These are phyloP conservation scores for Melitaea cinxia DNA, from an alignment of 1,140 invertebrate genomes.

Conservation along the genomic window DNA sequence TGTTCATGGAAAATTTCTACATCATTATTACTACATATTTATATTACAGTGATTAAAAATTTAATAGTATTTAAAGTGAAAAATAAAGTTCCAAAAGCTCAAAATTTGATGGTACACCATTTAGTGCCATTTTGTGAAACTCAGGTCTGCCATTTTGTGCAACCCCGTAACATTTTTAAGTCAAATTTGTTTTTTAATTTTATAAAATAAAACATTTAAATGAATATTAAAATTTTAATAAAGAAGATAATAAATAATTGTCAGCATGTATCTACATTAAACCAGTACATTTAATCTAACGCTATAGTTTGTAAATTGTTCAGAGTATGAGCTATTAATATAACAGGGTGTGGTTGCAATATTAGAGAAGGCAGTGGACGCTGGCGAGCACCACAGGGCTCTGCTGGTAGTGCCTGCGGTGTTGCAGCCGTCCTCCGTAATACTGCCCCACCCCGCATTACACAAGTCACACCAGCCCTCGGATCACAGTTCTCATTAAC, in stretches of 20 bases:
- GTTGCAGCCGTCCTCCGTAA: slow-evolving; percentile 68
- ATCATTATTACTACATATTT: not conserved
- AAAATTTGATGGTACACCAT: not conserved
- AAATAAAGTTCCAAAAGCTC: not conserved
- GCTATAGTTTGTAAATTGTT: slow-evolving; percentile 77
- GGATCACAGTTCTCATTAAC: slow-evolving; percentile 76
- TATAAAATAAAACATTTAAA: slow-evolving; percentile 49
- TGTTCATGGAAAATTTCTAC: not conserved
- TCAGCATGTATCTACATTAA: slow-evolving; percentile 57
- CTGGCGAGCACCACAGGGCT: slow-evolving; percentile 70
- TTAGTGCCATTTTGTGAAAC: slow-evolving; percentile 17
- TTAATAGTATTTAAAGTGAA: not conserved
- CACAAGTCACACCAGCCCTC: slow-evolving; percentile 67
- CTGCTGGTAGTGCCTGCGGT: slow-evolving; percentile 63
- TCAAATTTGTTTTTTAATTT: not conserved
- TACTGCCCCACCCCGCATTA: slow-evolving; percentile 72
- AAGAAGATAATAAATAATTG: slow-evolving; percentile 67
- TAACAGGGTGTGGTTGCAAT: slow-evolving; percentile 69
- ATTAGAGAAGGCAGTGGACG: slow-evolving; percentile 63
- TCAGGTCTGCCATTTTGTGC: slow-evolving; percentile 30
- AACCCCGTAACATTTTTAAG: not conserved
- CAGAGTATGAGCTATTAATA: slow-evolving; percentile 68
- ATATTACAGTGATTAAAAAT: too few species aligned
- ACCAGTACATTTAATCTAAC: slow-evolving; percentile 67
- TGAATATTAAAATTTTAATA: slow-evolving; percentile 58